phyloP scores from a whole-genome alignment of 2,888 invertebrate species.

The Achlya flavicornis region DNA sequence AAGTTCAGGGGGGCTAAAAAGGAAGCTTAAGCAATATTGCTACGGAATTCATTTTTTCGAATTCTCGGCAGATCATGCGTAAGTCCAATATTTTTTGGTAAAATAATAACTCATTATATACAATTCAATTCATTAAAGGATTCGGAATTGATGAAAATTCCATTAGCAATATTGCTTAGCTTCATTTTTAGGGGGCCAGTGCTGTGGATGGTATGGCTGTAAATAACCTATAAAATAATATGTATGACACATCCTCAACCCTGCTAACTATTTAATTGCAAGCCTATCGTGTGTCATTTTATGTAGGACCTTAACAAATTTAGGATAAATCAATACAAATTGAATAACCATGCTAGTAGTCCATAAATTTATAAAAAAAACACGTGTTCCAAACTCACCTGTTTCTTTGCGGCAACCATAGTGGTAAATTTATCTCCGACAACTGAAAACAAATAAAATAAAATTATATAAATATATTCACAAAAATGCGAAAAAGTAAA shows the following conservation, averaged over 20 bases:
- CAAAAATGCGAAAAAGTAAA: too few species aligned
- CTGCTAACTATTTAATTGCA: slow-evolving; percentile 63
- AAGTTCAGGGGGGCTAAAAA: too few species aligned
- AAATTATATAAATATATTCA: background rate
- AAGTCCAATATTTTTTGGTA: too few species aligned
- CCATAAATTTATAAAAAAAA: slow-evolving; percentile 36
- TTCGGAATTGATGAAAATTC: too few species aligned
- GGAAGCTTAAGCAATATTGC: too few species aligned
- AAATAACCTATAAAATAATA: slow-evolving; percentile 31
- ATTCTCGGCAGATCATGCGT: too few species aligned
- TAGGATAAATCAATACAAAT: slow-evolving; percentile 38
- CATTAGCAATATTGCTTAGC: too few species aligned
- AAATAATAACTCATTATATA: too few species aligned
- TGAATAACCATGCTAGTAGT: slow-evolving; percentile 59
- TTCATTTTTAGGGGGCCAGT: too few species aligned
- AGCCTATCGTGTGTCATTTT: slow-evolving; percentile 74
- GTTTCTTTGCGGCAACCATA: slow-evolving; percentile 95
- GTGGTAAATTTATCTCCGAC: slow-evolving; percentile 36
- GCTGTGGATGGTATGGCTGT: too few species aligned
- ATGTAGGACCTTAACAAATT: slow-evolving; percentile 56
- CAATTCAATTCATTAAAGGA: too few species aligned
- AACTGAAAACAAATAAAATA: slow-evolving; percentile 28
- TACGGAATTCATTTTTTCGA: too few species aligned
- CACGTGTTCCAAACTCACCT: slow-evolving; percentile 83
- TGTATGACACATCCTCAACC: slow-evolving; percentile 75